Base-by-base conservation (phyloP, 2,113 vertebrate species). In the Montifringilla adamsi region DNA sequence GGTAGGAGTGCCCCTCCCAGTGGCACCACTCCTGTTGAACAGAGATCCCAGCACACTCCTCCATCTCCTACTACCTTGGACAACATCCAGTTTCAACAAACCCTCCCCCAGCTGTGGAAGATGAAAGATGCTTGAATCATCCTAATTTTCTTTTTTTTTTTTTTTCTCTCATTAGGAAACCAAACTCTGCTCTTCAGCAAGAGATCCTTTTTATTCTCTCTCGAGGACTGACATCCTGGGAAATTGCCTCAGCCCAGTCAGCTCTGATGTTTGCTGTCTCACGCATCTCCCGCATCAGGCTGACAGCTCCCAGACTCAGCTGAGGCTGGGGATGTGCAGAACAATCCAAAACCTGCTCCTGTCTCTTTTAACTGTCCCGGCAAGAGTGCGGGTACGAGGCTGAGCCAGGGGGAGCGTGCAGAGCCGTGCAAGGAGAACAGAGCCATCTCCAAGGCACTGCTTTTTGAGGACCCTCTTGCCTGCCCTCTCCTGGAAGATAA, bases 211-310 rank as follows among this genome's bases (percentile, higher is more conserved):
- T 84, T 56, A 70, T 89, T 92, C 93, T 79, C 94, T 91, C 91
- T 66, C 0, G 7, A 96, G 92, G 84, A 90, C 92, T 91, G 87
- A 87, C 87, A 90, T 74, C 91, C 94, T 84, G 92, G 89, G 95
- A 95, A 94, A 96, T 68, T 88, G 92, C 91, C 72, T 81, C n/a
- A 86, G 24, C 92, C 84, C 93, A 89, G 92, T 53, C 96, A 93
- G 94, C 90, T 97, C 95, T 95, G 96, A 95, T 95, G 96, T 90
- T 95, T 95, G 94, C 96, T 17, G 73, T 93, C 96, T 95, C 97
- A 86, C 27, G 3, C 44, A 0, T 47, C 27, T 60, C 88, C 81
- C 17, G 84, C 81, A 90, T 75, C 94, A 77, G 78, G 62, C 93
- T 95, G 97, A 88, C 96, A 96, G 93, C 46, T 96, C 93, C 9